Evolutionary conservation across 53 echinoderm and acorn worm species (phyloP).

Genomic region (Patiria pectinifera): DNA sequence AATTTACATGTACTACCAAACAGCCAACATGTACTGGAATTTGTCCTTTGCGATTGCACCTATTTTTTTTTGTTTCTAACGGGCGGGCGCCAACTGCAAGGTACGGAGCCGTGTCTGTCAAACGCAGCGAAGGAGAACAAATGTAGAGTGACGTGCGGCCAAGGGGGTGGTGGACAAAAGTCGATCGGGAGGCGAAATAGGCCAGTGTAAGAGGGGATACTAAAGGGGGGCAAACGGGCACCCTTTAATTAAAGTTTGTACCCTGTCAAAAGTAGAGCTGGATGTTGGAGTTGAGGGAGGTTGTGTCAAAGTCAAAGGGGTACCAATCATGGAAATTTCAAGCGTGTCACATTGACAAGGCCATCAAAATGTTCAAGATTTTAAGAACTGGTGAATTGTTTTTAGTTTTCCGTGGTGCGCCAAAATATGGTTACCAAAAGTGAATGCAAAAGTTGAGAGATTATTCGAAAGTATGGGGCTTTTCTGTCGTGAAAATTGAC

Average conservation of each 20-base stretch:
- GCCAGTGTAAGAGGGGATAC: too few species aligned
- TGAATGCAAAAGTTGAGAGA: too few species aligned
- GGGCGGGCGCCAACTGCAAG: background rate
- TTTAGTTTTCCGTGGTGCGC: background rate
- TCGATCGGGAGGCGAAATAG: background rate
- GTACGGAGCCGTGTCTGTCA: conserved; percentile 27
- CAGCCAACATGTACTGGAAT: background rate
- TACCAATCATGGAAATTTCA: background rate
- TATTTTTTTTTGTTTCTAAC: background rate
- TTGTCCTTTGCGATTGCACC: background rate
- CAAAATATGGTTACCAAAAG: too few species aligned
- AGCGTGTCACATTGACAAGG: background rate
- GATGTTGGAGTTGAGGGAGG: background rate
- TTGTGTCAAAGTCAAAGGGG: background rate
- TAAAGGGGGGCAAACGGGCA: background rate
- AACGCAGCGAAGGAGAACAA: conserved; percentile 47
- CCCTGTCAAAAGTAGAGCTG: background rate
- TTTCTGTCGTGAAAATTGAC: too few species aligned
- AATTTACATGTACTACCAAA: background rate
- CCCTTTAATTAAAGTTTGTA: background rate
- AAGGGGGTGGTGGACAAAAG: background rate
- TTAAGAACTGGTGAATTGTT: background rate
- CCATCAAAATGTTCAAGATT: background rate
- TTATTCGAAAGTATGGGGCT: too few species aligned
- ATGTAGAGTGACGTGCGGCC: conserved; percentile 29